Conservation (phyloP, 2,888 invertebrate species). For the Venustoraphidia nigricollis region DNA sequence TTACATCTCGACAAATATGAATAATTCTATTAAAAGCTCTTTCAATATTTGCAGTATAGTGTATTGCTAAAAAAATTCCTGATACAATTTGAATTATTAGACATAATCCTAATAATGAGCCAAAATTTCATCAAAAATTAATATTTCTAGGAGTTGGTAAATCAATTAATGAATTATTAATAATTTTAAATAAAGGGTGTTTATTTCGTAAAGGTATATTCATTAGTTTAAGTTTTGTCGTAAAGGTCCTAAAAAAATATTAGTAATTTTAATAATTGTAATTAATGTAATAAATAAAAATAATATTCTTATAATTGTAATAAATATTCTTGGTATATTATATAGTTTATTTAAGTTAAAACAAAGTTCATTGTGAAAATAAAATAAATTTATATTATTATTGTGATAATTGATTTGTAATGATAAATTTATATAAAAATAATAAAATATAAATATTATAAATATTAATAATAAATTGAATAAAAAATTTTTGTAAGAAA, state of each 20-base stretch:
- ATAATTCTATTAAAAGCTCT: conserved; percentile 48
- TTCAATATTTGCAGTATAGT: conserved; percentile 46
- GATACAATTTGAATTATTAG: conserved; percentile 49
- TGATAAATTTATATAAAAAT: conserved; percentile 18
- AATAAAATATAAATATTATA: conserved; percentile 15
- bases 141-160: conserved; percentile 45
- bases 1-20: conserved; percentile 55
- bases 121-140: conserved; percentile 52
- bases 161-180: conserved; percentile 40
- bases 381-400: conserved; percentile 16
- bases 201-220: conserved; percentile 30
- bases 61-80: conserved; percentile 53
- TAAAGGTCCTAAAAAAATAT: conserved; percentile 35
- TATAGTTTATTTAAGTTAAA: conserved; percentile 36
- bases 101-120: conserved; percentile 45
- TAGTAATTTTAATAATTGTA: conserved; percentile 40
- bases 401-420: conserved; percentile 22
- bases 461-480: conserved; percentile 16
- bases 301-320: conserved; percentile 37
- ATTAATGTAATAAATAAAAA: conserved; percentile 44
- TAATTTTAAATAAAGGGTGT: conserved; percentile 37
- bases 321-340: conserved; percentile 32
- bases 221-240: conserved; percentile 31
- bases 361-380: conserved; percentile 21
- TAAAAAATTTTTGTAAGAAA: conserved; percentile 22